Conservation (phyloP, 2,888 invertebrate species). For the Sclerodermus sp. region DNA sequence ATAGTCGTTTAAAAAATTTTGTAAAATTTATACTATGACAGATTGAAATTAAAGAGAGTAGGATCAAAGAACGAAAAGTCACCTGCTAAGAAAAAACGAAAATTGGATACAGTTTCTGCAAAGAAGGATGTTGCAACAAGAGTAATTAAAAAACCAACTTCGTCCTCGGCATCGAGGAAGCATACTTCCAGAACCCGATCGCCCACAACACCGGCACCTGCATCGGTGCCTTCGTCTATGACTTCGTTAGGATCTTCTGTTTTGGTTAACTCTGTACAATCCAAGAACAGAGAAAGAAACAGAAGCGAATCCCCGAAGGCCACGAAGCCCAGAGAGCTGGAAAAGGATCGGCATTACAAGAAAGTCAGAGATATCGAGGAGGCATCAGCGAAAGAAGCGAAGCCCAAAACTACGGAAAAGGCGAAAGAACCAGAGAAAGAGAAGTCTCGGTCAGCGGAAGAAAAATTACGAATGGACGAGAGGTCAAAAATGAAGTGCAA, state of each 20-base stretch:
- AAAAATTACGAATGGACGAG: constrained; percentile 44
- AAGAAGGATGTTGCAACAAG: constrained; percentile 28
- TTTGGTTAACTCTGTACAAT: constrained; percentile 23
- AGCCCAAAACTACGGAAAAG: constrained; percentile 37
- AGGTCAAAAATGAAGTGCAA: constrained; percentile 46
- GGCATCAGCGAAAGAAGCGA: constrained; percentile 30
- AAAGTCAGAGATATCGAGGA: constrained; percentile 34
- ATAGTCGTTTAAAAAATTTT: neutral
- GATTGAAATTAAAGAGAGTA: constrained; percentile 50
- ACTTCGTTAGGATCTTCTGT: constrained; percentile 26
- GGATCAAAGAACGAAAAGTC: constrained; percentile 46
- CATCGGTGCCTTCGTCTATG: constrained; percentile 20
- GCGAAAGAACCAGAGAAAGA: constrained; percentile 44
- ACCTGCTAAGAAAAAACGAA: constrained; percentile 47
- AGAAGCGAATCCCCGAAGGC: constrained; percentile 50
- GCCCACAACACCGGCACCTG: constrained; percentile 22
- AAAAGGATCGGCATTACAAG: constrained; percentile 39
- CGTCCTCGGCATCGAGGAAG: constrained; percentile 26
- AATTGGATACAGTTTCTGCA: constrained; percentile 34
- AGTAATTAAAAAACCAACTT: constrained; percentile 29
- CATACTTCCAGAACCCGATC: constrained; percentile 26
- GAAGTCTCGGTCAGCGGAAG: constrained; percentile 38
- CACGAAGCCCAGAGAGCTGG: constrained; percentile 27
- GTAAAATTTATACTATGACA: constrained; percentile 15
- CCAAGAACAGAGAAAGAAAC: constrained; percentile 45